Base-by-base conservation (phyloP, 1,140 invertebrate genomes). In the Acromyrmex echinatior region DNA sequence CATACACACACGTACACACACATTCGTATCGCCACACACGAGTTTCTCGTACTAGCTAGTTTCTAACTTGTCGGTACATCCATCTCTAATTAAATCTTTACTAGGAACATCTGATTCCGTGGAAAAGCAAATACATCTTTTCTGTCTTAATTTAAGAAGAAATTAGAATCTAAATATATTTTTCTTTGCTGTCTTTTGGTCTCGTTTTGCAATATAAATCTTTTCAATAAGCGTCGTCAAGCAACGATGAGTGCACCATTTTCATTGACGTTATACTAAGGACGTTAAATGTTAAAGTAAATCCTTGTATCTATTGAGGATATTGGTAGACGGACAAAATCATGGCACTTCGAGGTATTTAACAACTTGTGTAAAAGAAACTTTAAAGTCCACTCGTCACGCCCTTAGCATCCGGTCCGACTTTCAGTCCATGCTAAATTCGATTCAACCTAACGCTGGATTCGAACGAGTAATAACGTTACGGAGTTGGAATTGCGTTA, bases 401-500 rank as follows among this genome's bases (percentile, higher is more conserved):
- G 56, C 49, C 53, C 58, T 80, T 90, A 73, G 68, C 71, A 35
- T 62, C 28, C n/a, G 84, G 68, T 16, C 60, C 58, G 66, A 74
- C 71, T 82, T 60, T 51, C 76, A 63, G 81, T 76, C 35, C 66
- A 70, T 35, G 16, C 62, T 73, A 91, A 91, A 92, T 90, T 91
- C 58, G 73, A 87, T 91, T 91, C 79, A 90, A 91, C 91, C 84
- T 62, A 84, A 63, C 58, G 76, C 51, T 63, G 65, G 88, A 88
- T 86, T 91, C 90, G 88, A 88, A 80, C 86, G 39, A 80, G 90
- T 89, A 91, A 92, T 85, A 87, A 85, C 71, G 78, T 92, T 89
- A 88, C 66, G 49, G 89, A 90, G 79, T 88, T 92, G 79, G 79
- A 89, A 92, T 91, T 87, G 89, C 76, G 88, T 92, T 91, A 92